A percentile compares a stretch with the other conserved stretches of the same genome.
phyloP scores from a whole-genome alignment of 2,113 vertebrate genomes.

The Picathartes gymnocephalus region DNA sequence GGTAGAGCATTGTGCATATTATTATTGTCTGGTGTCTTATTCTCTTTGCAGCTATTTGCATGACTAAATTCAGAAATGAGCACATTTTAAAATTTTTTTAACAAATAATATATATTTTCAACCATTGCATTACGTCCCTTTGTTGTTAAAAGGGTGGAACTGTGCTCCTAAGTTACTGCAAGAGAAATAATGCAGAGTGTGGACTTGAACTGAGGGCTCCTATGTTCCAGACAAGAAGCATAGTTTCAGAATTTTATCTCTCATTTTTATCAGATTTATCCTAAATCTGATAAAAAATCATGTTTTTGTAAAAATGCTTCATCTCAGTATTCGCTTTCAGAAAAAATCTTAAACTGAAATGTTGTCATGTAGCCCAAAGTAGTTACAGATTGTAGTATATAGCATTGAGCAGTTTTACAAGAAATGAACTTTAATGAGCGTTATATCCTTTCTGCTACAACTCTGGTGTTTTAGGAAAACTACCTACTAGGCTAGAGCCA shows the following conservation, averaged over 20 bases:
- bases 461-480: not conserved
- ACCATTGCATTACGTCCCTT: not conserved
- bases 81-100: rapidly evolving
- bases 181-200: not conserved
- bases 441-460: not conserved
- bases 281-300: not conserved
- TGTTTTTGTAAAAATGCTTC: not conserved
- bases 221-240: not conserved
- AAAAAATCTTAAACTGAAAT: not conserved
- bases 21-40: not conserved
- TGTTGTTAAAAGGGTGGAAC: not conserved
- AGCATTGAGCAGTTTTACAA: not conserved
- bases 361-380: not conserved
- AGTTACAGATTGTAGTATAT: not conserved
- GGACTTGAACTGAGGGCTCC: not conserved
- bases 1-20: not conserved
- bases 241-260: not conserved
- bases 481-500: not conserved
- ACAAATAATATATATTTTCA: not conserved
- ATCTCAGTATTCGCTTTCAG: not conserved
- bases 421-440: not conserved
- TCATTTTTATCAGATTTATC: not conserved
- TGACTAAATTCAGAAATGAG: not conserved
- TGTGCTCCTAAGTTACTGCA: not conserved
- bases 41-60: not conserved